phyloP scores from a whole-genome alignment of 2,797 vertebrate genomes.

The Argyrosomus regius region DNA sequence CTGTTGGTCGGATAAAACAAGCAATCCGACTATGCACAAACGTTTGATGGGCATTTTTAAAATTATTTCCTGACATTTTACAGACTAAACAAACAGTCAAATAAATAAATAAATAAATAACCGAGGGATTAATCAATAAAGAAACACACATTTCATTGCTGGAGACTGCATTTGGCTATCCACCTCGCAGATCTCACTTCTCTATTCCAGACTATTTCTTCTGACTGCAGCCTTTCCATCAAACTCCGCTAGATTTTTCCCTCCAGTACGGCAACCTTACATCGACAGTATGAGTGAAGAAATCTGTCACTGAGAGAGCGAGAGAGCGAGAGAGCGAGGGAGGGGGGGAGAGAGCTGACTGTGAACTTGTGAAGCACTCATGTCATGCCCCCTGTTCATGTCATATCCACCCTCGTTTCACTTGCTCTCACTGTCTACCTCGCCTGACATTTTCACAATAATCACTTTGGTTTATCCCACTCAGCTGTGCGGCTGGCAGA shows the following conservation, averaged over 20 bases:
- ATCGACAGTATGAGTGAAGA: constrained; percentile 51
- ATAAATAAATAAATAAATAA: background rate
- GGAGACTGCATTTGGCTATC: background rate
- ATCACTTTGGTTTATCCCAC: constrained; percentile 86
- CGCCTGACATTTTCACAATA: constrained; percentile 83
- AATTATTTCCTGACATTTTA: background rate
- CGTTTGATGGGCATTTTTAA: background rate
- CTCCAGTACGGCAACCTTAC: constrained; percentile 66
- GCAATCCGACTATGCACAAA: background rate
- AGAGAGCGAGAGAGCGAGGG: constrained; percentile 41
- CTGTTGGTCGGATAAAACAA: background rate
- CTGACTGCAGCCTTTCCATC: constrained; percentile 46
- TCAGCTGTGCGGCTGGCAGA: constrained; percentile 79
- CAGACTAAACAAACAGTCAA: background rate
- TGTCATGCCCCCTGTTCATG: constrained; percentile 70
- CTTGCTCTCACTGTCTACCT: constrained; percentile 73
- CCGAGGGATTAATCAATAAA: background rate
- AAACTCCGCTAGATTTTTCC: constrained; percentile 46
- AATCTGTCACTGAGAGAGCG: constrained; percentile 67
- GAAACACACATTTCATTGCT: background rate
- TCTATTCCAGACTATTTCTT: constrained; percentile 25
- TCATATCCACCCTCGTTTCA: constrained; percentile 68
- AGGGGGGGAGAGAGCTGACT: constrained; percentile 47
- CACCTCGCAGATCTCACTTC: constrained; percentile 10
- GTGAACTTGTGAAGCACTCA: constrained; percentile 78